Conservation (phyloP, 2,888 invertebrate genomes). For the Xylota sylvarum region DNA sequence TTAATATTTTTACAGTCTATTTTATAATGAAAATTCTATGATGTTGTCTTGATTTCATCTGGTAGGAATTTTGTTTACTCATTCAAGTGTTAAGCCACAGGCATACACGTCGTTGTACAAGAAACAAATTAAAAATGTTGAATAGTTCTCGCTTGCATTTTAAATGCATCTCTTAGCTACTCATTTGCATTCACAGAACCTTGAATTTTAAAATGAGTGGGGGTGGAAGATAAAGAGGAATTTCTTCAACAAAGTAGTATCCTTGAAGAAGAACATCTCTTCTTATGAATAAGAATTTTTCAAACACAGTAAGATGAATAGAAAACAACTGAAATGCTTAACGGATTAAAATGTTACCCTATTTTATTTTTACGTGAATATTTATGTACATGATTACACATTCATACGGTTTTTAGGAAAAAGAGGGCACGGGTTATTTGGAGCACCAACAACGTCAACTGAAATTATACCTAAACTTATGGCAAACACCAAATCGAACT, state of each 20-base stretch:
- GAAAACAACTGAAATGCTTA: background rate
- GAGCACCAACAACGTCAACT: background rate
- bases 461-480: background rate
- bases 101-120: background rate
- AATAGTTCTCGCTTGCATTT: slow-evolving; percentile 8
- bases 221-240: background rate
- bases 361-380: background rate
- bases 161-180: slow-evolving; percentile 24
- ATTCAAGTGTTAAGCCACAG: background rate
- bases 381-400: background rate
- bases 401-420: too few species aligned
- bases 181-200: slow-evolving; percentile 33
- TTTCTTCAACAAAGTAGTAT: slow-evolving; percentile 11
- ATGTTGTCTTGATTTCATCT: background rate
- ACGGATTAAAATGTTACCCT: background rate
- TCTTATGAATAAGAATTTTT: slow-evolving; percentile 10
- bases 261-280: slow-evolving; percentile 9
- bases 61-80: background rate
- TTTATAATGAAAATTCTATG: slow-evolving; percentile 8
- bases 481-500: too few species aligned
- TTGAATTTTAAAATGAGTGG: slow-evolving; percentile 23
- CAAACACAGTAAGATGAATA: background rate
- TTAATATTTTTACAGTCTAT: background rate
- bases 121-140: slow-evolving; percentile 26
- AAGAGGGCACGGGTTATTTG: too few species aligned